Percentiles rank a stretch among this genome's conserved stretches.
phyloP scores from a whole-genome alignment of 2,797 vertebrate species.

The Mus spretus region DNA sequence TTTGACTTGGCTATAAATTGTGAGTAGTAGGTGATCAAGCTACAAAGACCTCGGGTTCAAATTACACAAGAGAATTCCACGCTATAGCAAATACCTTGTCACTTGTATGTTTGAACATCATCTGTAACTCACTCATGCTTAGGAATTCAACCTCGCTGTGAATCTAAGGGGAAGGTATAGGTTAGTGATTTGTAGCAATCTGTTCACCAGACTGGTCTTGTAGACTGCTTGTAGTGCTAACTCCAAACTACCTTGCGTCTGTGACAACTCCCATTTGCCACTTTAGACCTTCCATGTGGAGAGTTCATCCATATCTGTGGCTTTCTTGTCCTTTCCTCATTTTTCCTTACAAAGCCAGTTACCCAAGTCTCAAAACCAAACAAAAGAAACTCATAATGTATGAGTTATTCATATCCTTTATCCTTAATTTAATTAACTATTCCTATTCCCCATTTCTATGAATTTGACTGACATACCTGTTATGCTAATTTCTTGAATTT shows the following conservation, averaged over 20 bases:
- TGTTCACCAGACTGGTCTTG: too few species aligned
- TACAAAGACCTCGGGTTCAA: neutral
- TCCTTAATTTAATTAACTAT: neutral
- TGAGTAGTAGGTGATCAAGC: neutral
- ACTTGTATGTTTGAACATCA: neutral
- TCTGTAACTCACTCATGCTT: neutral
- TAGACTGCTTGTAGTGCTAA: neutral
- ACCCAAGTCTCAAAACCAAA: neutral
- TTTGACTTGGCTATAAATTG: neutral
- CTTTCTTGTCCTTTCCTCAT: neutral
- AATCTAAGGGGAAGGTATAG: neutral
- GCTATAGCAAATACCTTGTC: neutral
- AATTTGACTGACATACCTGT: neutral
- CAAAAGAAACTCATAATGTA: neutral
- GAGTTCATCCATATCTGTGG: neutral
- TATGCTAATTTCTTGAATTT: neutral
- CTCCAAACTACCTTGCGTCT: neutral
- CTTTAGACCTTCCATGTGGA: neutral
- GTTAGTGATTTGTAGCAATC: neutral
- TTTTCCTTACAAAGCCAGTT: neutral
- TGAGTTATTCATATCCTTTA: neutral
- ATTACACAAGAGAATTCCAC: neutral
- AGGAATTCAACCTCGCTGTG: neutral
- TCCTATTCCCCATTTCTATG: neutral
- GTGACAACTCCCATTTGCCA: neutral